phyloP scores from a whole-genome alignment of 2,113 vertebrate species.

The Triplophysa tibetana region DNA sequence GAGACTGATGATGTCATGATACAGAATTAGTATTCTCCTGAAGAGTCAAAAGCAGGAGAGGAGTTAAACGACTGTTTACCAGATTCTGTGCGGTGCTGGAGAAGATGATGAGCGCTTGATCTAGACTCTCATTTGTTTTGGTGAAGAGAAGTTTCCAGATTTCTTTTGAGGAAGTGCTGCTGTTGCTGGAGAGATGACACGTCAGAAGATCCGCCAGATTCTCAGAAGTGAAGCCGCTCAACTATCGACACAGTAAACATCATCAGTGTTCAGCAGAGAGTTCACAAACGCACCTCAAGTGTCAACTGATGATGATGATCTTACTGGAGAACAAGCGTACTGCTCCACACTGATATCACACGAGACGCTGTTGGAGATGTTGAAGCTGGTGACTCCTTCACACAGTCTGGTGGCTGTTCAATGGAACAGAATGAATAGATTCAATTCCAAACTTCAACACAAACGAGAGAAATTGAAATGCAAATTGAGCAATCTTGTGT shows the following conservation, averaged over 20 bases:
- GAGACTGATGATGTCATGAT: conserved; percentile 19
- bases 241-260: conserved; percentile 48
- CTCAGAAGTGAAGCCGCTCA: conserved; percentile 59
- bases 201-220: conserved; percentile 63
- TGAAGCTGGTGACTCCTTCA: no score
- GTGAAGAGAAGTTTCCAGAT: conserved; percentile 71
- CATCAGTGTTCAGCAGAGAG: neutral
- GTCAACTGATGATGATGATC: neutral
- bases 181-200: conserved; percentile 63
- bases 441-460: no score
- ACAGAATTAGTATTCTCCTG: neutral
- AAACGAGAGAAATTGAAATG: no score
- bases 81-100: conserved; percentile 48
- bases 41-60: neutral
- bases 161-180: conserved; percentile 53
- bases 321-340: conserved; percentile 69
- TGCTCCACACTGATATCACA: conserved; percentile 63
- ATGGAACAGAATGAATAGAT: no score
- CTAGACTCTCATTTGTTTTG: conserved; percentile 56
- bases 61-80: neutral
- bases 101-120: conserved; percentile 64
- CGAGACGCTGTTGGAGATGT: conserved; percentile 3
- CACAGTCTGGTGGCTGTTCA: no score
- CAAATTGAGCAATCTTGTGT: no score
- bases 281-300: neutral